Evolutionary conservation across 1,140 invertebrate species (phyloP).

Genomic region (Spodoptera frugiperda): DNA sequence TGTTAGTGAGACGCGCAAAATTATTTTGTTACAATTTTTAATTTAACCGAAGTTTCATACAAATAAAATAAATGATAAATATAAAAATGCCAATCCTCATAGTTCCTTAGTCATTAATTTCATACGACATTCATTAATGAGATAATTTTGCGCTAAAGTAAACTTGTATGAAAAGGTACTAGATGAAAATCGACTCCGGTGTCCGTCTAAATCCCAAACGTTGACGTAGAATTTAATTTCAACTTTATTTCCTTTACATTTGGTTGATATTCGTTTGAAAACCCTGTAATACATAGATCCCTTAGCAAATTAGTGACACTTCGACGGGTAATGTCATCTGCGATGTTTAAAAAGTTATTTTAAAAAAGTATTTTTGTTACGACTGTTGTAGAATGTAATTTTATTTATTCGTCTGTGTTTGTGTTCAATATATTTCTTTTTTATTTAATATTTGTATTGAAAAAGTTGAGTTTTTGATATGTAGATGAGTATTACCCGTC

Average conservation of each 20-base stretch:
- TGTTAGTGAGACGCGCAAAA: slow-evolving; percentile 18
- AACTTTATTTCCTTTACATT: slow-evolving; percentile 50
- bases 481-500: slow-evolving; percentile 61
- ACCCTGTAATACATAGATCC: slow-evolving; percentile 81
- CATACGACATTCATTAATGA: background rate
- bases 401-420: background rate
- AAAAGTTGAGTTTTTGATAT: background rate
- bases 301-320: slow-evolving; percentile 79
- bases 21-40: slow-evolving; percentile 33
- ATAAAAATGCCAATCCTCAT: background rate
- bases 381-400: slow-evolving; percentile 8
- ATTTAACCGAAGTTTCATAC: background rate
- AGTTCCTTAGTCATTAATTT: background rate
- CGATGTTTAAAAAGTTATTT: slow-evolving; percentile 4
- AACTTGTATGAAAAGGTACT: slow-evolving; percentile 13
- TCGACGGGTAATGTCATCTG: slow-evolving; percentile 61
- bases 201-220: slow-evolving; percentile 69
- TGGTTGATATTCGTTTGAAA: slow-evolving; percentile 57
- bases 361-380: slow-evolving; percentile 1
- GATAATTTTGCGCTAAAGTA: slow-evolving; percentile 25
- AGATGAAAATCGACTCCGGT: slow-evolving; percentile 55
- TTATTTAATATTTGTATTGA: slow-evolving; percentile 5
- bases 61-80: background rate
- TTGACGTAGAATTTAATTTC: slow-evolving; percentile 54
- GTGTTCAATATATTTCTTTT: background rate